Percentiles rank a stretch among this genome's conserved stretches.
Conservation (phyloP, 2,888 invertebrate genomes). For the Notodonta ziczac region DNA sequence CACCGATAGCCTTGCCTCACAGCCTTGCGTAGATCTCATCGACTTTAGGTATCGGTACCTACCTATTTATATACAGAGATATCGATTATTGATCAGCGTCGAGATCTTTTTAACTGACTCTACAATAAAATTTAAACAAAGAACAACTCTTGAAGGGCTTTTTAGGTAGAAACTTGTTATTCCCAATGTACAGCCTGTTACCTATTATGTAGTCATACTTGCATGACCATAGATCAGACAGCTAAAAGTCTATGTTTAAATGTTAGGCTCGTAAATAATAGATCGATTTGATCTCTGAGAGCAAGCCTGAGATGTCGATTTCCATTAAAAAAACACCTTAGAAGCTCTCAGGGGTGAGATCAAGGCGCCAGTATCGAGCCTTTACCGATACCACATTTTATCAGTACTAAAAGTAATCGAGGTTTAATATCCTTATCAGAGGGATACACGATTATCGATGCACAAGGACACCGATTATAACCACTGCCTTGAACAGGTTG, state of each 20-base stretch:
- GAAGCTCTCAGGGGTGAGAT: too few species aligned
- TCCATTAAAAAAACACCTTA: too few species aligned
- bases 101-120: neutral
- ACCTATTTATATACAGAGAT: neutral
- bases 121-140: neutral
- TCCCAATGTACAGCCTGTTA: too few species aligned
- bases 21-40: constrained; percentile 31
- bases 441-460: constrained; percentile 30
- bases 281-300: too few species aligned
- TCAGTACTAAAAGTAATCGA: neutral
- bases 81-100: neutral
- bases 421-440: too few species aligned
- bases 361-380: neutral
- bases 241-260: too few species aligned
- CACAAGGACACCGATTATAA: constrained; percentile 7
- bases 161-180: neutral
- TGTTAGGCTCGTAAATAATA: too few species aligned
- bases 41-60: neutral
- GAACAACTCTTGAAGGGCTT: neutral
- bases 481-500: constrained; percentile 3
- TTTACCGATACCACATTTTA: neutral
- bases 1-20: constrained; percentile 41
- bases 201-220: too few species aligned
- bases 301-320: too few species aligned
- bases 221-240: too few species aligned